Evolutionary conservation across 2,113 vertebrate genomes (phyloP), one percentile per base, ranked within the genome.

Genomic region (Herpailurus yagouaroundi): DNA sequence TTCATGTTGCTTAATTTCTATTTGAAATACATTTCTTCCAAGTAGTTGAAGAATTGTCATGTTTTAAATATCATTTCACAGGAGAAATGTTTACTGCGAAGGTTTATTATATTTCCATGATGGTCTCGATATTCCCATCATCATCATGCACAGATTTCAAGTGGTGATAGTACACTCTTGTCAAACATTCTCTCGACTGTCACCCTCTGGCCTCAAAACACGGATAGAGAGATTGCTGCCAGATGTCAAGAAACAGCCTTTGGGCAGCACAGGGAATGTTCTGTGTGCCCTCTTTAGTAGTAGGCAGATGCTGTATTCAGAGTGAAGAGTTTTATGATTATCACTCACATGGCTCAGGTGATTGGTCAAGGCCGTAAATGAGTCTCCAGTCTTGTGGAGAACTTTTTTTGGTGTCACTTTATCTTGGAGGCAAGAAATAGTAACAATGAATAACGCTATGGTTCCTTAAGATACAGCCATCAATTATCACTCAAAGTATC

Each of bases 161-260:
- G 60, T 16, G 31, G 27, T 21, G 6, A 31, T 29, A 7, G 1
- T 73, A 12, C 63, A 5, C 25, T 55, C 1, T 94, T 96, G 92
- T 96, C 60, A 74, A 91, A 95, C 73, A 94, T 88, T 91, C 81
- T 76, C 84, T 96, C 91, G 52, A 90, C 66, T 79, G 68, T 94
- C 91, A 97, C 93, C 77, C 94, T 96, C 77, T 88, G 93, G 85
- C 80, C 97, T 97, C 80, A 66, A 81, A 94, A 94, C 90, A 68
- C 19, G 27, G 21, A 21, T 63, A 64, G 69, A 77, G 63, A 88
- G 23, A 60, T 41, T 16, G 31, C 87, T 73, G 69, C 90, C 97
- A 98, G 95, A 91, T 98, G 98, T 95, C 84, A 74, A 69, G 81
- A 81, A 80, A 9, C 18, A 64, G 64, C 92, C 87, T 86, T 66